Evolutionary conservation across 2,888 invertebrate species (phyloP).

Genomic region (Lasioglossum morio): DNA sequence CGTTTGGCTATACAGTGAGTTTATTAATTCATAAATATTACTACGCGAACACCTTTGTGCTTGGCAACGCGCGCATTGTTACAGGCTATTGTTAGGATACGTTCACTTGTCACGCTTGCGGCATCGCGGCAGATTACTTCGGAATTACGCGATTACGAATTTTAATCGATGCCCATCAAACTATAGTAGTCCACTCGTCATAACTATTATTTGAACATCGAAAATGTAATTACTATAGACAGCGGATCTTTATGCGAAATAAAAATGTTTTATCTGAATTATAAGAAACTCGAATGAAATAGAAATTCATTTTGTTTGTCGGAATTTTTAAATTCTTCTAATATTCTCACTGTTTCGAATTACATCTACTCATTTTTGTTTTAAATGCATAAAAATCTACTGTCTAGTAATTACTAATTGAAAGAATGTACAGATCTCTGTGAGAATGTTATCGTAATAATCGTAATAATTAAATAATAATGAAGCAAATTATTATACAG

Average conservation of each 20-base stretch:
- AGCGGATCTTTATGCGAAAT: no score
- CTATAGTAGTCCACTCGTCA: background rate
- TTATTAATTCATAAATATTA: slow-evolving; percentile 49
- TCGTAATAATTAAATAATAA: slow-evolving; percentile 22
- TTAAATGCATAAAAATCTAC: no score
- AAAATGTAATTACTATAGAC: background rate
- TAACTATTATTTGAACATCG: background rate
- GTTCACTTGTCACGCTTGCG: slow-evolving; percentile 16
- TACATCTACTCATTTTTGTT: no score
- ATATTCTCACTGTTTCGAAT: no score
- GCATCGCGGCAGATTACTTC: background rate
- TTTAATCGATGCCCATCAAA: background rate
- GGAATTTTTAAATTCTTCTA: no score
- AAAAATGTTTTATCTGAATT: no score
- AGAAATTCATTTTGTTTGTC: no score
- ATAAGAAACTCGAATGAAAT: no score
- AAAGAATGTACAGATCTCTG: slow-evolving; percentile 13
- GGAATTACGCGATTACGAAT: slow-evolving; percentile 14
- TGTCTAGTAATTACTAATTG: background rate
- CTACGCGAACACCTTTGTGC: slow-evolving; percentile 14
- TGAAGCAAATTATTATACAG: slow-evolving; percentile 7
- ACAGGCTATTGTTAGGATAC: slow-evolving; percentile 7
- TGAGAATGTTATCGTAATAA: slow-evolving; percentile 6
- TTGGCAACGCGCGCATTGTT: background rate
- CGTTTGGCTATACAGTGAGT: slow-evolving; percentile 83